Percentiles rank a stretch among this genome's conserved stretches.
Conservation (phyloP, 2,113 vertebrate species). For the Bombycilla garrulus region DNA sequence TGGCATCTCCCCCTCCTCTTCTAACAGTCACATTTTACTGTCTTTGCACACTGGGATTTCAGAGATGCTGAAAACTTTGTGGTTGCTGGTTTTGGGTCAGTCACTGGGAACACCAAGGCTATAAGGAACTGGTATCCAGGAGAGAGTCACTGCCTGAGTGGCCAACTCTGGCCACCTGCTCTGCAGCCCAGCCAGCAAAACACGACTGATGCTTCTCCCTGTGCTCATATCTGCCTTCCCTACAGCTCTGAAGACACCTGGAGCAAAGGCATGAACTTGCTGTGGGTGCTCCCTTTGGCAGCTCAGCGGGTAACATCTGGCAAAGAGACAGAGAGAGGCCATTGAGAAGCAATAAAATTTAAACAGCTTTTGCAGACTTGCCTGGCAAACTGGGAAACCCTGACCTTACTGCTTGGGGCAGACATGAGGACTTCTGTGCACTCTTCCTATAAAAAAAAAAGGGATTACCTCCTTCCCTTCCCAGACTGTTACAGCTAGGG, state of each 20-base stretch:
- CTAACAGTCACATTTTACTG: not conserved
- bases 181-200: not conserved
- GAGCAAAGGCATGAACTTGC: rapidly evolving
- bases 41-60: not conserved
- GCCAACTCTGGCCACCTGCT: not conserved
- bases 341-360: not conserved
- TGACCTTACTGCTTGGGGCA: not conserved
- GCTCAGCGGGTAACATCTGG: not conserved
- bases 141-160: not conserved
- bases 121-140: not conserved
- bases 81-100: not conserved
- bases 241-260: rapidly evolving
- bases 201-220: rapidly evolving
- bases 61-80: not conserved
- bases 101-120: not conserved
- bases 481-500: not conserved
- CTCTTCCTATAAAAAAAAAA: not conserved
- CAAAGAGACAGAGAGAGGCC: not conserved
- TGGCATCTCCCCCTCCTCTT: not conserved
- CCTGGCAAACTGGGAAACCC: not conserved
- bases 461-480: not conserved
- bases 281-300: not conserved
- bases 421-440: not conserved
- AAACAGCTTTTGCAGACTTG: not conserved
- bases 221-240: not conserved